Evolutionary conservation across 2,888 invertebrate genomes (phyloP).

Genomic region (Philopedon plagiatum): DNA sequence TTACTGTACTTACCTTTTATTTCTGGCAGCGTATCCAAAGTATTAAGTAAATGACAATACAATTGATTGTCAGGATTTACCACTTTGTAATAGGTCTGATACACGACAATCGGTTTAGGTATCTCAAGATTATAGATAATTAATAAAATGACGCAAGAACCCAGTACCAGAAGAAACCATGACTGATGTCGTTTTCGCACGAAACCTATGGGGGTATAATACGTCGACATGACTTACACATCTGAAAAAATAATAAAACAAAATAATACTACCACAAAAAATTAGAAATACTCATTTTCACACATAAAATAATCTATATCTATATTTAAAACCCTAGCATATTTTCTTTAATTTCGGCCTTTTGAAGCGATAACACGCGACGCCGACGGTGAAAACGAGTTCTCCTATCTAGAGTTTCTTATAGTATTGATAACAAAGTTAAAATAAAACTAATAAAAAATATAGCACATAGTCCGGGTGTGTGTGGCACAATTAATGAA

Average conservation of each 20-base stretch:
- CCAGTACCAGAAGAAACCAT: background rate
- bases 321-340: no score
- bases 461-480: no score
- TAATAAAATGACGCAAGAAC: background rate
- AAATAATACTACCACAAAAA: no score
- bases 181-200: background rate
- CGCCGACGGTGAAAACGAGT: no score
- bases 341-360: no score
- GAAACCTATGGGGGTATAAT: background rate
- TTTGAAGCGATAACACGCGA: no score
- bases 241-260: background rate
- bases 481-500: no score
- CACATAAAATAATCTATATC: no score
- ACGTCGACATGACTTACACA: background rate
- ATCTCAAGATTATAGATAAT: background rate
- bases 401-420: no score
- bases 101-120: background rate
- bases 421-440: no score
- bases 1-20: background rate
- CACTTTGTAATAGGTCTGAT: background rate
- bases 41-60: slow-evolving; percentile 3
- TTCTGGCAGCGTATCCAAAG: background rate
- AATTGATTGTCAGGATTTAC: background rate
- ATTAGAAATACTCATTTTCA: no score
- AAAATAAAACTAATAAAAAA: no score